Base-by-base conservation (phyloP, 2,888 invertebrate species). In the Amphipyra berbera region DNA sequence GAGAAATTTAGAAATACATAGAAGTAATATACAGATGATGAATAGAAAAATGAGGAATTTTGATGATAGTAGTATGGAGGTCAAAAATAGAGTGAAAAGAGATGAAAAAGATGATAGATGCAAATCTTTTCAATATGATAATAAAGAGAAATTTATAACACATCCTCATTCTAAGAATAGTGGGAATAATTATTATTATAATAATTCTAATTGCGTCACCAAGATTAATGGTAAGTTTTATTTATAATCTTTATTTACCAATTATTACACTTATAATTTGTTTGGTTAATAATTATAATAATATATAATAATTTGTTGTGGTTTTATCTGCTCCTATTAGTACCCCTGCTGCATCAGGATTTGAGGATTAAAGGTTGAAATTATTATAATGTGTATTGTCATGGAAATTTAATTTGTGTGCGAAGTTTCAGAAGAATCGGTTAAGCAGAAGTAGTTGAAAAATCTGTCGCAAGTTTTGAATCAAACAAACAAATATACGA, bases 111-210 rank as follows among this genome's bases (percentile, higher is more conserved):
- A 87, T 6, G 67, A 78, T 0, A 82, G 69, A 44, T 93, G 93
- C 64, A 86, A 86, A 14, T 64, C 72, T 0, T 93, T 93, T 56
- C 63, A 60, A 7, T 87, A 70, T 47, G 76, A 74, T 7, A 75
- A 53, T 0, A 66, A 77, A 0, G 78, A 79, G 7, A 74, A 68
- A 10, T 27, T 55, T 10, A 87, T 93, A 37, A 84, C 76, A 1
- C 91, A 93, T 67, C 94, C 94, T 0, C 86, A 88, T 52, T 59
- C 80, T 0, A 86, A 82, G 27, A 79, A 76, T 21, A 83, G 82
- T 48, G 82, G 75, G 0, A 86, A 79, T 30, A 93, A 92, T 57
- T 86, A 87, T 30, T 94, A 94, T 55, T 87, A 85, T n/a, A 91
- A 87, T 42, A 85, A 88, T 42, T 78, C 84, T 8, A 83, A 90